These are phyloP conservation scores for Brachyptera risi DNA, from an alignment of 2,888 invertebrate species.

Conservation along the genomic window DNA sequence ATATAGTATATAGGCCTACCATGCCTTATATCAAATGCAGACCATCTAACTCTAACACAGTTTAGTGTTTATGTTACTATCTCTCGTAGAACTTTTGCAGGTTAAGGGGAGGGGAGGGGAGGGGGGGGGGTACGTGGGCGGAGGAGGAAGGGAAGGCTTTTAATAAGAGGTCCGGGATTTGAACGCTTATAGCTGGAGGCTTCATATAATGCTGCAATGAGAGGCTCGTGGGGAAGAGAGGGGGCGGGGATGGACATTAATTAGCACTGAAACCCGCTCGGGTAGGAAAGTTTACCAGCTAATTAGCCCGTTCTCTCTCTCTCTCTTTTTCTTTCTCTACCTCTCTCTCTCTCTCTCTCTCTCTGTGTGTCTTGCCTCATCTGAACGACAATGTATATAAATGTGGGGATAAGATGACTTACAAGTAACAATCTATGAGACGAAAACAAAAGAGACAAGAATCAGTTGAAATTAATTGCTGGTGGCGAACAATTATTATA, in stretches of 20 bases:
- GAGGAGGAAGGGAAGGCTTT: constrained; percentile 2
- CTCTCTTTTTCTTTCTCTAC: neutral
- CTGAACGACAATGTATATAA: no score
- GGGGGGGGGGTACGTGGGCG: neutral
- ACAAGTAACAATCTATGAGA: no score
- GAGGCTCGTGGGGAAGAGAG: constrained; percentile 15
- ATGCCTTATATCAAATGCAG: no score
- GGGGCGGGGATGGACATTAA: constrained; percentile 41
- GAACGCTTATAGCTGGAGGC: constrained; percentile 16
- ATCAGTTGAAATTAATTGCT: no score
- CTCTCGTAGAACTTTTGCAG: neutral
- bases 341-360: neutral
- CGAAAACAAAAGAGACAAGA: no score
- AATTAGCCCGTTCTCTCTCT: constrained; percentile 40
- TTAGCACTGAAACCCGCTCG: constrained; percentile 46
- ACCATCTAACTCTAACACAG: no score
- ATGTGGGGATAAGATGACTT: no score
- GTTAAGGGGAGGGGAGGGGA: neutral
- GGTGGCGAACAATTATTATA: no score
- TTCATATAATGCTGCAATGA: neutral
- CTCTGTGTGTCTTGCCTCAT: neutral
- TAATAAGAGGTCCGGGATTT: constrained; percentile 22
- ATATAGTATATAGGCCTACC: no score
- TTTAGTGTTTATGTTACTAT: no score
- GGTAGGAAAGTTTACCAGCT: constrained; percentile 50